Percentiles rank a stretch among this genome's conserved stretches.
phyloP scores from a whole-genome alignment of 2,888 invertebrate genomes.

The Cepaea hortensis region DNA sequence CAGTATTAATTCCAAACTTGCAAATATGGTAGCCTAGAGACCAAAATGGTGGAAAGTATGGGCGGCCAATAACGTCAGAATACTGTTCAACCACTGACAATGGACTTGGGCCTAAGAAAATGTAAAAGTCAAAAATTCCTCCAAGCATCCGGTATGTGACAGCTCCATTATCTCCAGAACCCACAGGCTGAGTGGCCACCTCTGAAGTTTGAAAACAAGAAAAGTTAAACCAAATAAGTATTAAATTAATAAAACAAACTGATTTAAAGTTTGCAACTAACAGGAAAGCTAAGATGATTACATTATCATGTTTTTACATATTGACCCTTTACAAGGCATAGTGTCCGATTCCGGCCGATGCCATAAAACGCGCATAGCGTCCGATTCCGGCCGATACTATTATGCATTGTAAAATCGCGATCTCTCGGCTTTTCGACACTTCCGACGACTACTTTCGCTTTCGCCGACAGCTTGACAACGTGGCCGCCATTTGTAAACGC shows the following conservation, averaged over 20 bases:
- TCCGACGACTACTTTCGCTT: no score
- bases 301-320: no score
- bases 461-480: no score
- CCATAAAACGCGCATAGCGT: no score
- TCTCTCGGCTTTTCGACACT: no score
- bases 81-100: slow-evolving; percentile 59
- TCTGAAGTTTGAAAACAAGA: slow-evolving; percentile 76
- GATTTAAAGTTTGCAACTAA: neutral
- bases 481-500: no score
- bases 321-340: no score
- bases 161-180: slow-evolving; percentile 49
- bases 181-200: slow-evolving; percentile 81
- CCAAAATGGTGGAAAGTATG: slow-evolving; percentile 63
- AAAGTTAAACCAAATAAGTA: slow-evolving; percentile 1
- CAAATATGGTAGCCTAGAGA: slow-evolving; percentile 64
- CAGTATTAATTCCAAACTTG: slow-evolving; percentile 58
- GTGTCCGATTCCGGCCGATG: no score
- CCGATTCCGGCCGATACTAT: no score
- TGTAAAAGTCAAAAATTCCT: slow-evolving; percentile 62
- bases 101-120: slow-evolving; percentile 58
- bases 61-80: slow-evolving; percentile 58
- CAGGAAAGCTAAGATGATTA: neutral
- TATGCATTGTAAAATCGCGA: no score
- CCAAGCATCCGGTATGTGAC: slow-evolving; percentile 60
- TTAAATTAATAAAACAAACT: neutral